Evolutionary conservation across 2,797 vertebrate species (phyloP), one percentile per base, ranked within the genome.

Genomic region (Cyclura pinguis): DNA sequence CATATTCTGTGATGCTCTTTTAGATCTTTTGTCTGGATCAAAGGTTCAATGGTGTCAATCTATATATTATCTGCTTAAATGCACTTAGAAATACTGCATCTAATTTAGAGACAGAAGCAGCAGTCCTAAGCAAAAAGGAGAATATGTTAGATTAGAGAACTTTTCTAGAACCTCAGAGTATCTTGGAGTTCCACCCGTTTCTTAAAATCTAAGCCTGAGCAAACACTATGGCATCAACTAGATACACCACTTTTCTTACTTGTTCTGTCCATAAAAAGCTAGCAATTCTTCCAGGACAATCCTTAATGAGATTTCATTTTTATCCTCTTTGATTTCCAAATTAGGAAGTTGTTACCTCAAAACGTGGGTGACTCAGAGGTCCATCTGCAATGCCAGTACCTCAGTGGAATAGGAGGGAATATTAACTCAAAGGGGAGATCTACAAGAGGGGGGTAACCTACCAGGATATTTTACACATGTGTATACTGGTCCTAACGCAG

Each of bases 181-280:
- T 0, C 20, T 64, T 0, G 38, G 1, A 22, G 27, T 47, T 13
- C 52, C 38, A 78, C 24, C 8, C 0, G 24, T 0, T 84, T 88
- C 6, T 81, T 73, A 24, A 69, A n/a, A 6, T 67, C 4, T 1
- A 76, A 76, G 6, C 16, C 35, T n/a, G 14, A 13, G 29, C 22
- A 64, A 29, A 9, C 1, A 7, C 55, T 69, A 29, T 77, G 62
- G 32, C 22, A 84, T 35, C 20, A n/a, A 69, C 47, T 80, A 82
- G 55, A 24, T 64, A 52, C 52, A 35, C 12, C 35, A 12, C 13
- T 55, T 32, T 83, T 84, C 47, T 32, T 1, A 14, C 55, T 74
- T 55, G 47, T 77, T 6, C 77, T 78, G 9, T 64, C 18, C 38
- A 32, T 35, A 47, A 62, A 77, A 27, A 84, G 57, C 47, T 22